A percentile compares a stretch with the other conserved stretches of the same genome.
Evolutionary conservation across 2,113 vertebrate genomes (phyloP).

Genomic region (Limnothrissa miodon): DNA sequence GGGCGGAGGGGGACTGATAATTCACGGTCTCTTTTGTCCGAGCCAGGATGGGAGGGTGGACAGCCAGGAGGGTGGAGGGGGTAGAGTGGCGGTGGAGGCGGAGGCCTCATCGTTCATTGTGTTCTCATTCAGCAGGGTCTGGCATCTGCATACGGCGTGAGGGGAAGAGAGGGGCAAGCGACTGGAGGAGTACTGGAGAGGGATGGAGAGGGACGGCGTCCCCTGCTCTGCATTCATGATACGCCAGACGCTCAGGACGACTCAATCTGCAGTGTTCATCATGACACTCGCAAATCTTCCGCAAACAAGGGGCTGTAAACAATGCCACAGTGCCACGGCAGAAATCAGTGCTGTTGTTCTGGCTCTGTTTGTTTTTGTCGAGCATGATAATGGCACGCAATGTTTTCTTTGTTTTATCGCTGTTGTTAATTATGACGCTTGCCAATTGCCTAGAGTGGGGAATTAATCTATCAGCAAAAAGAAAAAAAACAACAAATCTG

Average conservation of each 20-base stretch:
- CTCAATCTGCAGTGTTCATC: background rate
- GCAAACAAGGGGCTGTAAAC: slow-evolving; percentile 1
- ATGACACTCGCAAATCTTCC: slow-evolving; percentile 1
- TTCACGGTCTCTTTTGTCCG: slow-evolving; percentile 85
- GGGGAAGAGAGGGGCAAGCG: background rate
- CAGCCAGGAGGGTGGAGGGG: background rate
- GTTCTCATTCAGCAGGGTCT: slow-evolving; percentile 64
- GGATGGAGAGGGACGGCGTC: background rate
- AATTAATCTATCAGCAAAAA: background rate
- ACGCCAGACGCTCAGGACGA: background rate
- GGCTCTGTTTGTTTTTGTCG: background rate
- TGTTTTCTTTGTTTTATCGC: background rate
- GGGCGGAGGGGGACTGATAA: slow-evolving; percentile 86
- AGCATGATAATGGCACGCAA: too few species aligned
- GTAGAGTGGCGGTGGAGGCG: background rate
- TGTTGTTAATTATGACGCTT: background rate
- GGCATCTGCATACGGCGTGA: slow-evolving; percentile 67
- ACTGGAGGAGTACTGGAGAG: background rate
- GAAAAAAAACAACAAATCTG: background rate
- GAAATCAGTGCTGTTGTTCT: background rate
- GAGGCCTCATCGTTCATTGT: slow-evolving; percentile 72
- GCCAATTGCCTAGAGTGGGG: background rate
- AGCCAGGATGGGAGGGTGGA: slow-evolving; percentile 32
- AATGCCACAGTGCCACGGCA: background rate
- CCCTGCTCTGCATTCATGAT: background rate